Conservation (phyloP, 2,113 vertebrate genomes). For the Bubo blakistoni region DNA sequence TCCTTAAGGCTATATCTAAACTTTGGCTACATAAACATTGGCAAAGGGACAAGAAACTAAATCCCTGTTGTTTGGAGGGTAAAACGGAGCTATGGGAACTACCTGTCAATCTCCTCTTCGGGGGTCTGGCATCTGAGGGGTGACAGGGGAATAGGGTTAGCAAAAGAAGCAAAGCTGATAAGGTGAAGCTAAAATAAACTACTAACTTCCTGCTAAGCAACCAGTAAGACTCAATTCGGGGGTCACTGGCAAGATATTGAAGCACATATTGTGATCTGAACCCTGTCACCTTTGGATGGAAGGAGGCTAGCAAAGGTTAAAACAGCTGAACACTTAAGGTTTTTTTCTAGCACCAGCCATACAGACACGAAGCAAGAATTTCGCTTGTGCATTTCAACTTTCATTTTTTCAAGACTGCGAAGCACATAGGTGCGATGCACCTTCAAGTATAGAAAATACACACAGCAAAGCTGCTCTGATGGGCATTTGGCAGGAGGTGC, state of each 20-base stretch:
- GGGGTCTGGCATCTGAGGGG: constrained; percentile 88
- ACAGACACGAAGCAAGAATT: constrained; percentile 10
- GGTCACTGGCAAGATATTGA: constrained; percentile 90
- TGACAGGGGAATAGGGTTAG: constrained; percentile 86
- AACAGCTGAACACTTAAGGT: constrained; percentile 78
- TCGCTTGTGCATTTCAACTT: background rate
- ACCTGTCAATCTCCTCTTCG: constrained; percentile 89
- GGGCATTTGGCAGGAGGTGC: background rate
- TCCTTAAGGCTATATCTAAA: constrained; percentile 91
- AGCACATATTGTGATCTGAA: constrained; percentile 91
- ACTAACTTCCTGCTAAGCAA: constrained; percentile 86
- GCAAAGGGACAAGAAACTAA: constrained; percentile 90
- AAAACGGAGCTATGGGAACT: constrained; percentile 80
- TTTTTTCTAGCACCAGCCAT: constrained; percentile 52
- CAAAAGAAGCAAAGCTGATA: constrained; percentile 89
- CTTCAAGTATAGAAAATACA: background rate
- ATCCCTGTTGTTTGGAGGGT: constrained; percentile 87
- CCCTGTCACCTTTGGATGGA: constrained; percentile 89
- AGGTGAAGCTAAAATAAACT: constrained; percentile 88
- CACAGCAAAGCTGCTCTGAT: background rate
- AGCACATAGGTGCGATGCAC: background rate
- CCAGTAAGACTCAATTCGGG: constrained; percentile 86
- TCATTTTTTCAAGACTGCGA: background rate
- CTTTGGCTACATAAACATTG: constrained; percentile 92
- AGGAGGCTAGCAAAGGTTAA: constrained; percentile 96